Percentiles rank a stretch among this genome's conserved stretches.
phyloP scores from a whole-genome alignment of 2,888 invertebrate species.

The Agonopterix subpropinquella region DNA sequence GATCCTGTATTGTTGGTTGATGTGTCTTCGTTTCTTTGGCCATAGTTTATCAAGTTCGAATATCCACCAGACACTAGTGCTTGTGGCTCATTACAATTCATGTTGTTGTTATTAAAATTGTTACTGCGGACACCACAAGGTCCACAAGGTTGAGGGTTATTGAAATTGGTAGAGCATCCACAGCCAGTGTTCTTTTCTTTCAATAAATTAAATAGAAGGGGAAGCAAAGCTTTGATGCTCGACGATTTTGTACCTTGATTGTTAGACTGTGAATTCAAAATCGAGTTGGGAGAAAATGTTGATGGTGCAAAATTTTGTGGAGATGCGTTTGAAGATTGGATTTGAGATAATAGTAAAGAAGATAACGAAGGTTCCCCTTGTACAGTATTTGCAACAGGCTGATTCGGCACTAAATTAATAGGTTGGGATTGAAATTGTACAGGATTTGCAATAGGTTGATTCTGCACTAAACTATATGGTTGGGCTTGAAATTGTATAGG shows the following conservation, averaged over 20 bases:
- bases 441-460: too few species aligned
- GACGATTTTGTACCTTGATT: slow-evolving; percentile 20
- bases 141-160: slow-evolving; percentile 8
- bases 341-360: neutral
- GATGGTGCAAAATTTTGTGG: neutral
- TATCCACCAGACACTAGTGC: slow-evolving; percentile 30
- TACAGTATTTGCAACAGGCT: too few species aligned
- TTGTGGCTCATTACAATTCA: slow-evolving; percentile 17
- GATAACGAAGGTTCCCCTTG: neutral
- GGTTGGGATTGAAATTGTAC: too few species aligned
- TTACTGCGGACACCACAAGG: slow-evolving; percentile 23
- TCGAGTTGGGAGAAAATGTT: neutral
- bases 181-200: slow-evolving; percentile 40
- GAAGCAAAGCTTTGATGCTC: slow-evolving; percentile 45
- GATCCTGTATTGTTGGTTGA: slow-evolving; percentile 13
- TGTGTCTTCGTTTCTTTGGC: slow-evolving; percentile 12
- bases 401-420: too few species aligned
- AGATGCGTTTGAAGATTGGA: neutral
- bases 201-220: slow-evolving; percentile 50
- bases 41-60: slow-evolving; percentile 35
- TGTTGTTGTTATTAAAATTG: slow-evolving; percentile 8
- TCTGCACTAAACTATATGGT: too few species aligned
- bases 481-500: too few species aligned
- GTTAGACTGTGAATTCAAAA: neutral
- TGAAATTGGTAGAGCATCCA: slow-evolving; percentile 22